phyloP scores from a whole-genome alignment of 1,140 invertebrate genomes.

The Cheumatopsyche charites region DNA sequence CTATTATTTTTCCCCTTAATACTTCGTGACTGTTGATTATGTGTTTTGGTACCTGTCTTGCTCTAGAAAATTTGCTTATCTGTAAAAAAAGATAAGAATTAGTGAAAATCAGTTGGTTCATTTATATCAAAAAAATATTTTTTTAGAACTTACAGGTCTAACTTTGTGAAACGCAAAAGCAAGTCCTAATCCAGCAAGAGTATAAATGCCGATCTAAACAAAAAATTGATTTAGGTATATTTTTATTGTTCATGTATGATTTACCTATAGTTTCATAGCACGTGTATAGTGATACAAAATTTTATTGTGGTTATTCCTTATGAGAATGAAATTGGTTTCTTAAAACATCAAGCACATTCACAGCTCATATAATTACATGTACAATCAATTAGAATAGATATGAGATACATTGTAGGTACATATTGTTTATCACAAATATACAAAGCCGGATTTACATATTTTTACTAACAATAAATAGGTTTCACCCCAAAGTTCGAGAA shows the following conservation, averaged over 20 bases:
- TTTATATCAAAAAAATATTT: no score
- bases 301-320: neutral
- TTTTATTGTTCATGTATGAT: neutral
- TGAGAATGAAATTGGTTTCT: neutral
- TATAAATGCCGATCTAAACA: constrained; percentile 61
- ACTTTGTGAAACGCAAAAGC: constrained; percentile 59
- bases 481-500: no score
- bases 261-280: neutral
- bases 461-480: no score
- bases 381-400: no score
- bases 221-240: constrained; percentile 19
- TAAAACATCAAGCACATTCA: neutral
- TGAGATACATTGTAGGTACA: no score
- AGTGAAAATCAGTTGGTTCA: constrained; percentile 45
- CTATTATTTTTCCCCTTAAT: constrained; percentile 54
- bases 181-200: constrained; percentile 57
- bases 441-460: no score
- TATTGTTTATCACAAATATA: no score
- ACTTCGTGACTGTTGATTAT: constrained; percentile 57
- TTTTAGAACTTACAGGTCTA: constrained; percentile 55
- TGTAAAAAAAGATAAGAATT: constrained; percentile 50
- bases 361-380: neutral
- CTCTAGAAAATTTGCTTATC: constrained; percentile 62
- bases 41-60: constrained; percentile 57
- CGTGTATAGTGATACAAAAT: neutral